Conservation (phyloP, 2,113 vertebrate genomes). For the Oryzias melastigma region DNA sequence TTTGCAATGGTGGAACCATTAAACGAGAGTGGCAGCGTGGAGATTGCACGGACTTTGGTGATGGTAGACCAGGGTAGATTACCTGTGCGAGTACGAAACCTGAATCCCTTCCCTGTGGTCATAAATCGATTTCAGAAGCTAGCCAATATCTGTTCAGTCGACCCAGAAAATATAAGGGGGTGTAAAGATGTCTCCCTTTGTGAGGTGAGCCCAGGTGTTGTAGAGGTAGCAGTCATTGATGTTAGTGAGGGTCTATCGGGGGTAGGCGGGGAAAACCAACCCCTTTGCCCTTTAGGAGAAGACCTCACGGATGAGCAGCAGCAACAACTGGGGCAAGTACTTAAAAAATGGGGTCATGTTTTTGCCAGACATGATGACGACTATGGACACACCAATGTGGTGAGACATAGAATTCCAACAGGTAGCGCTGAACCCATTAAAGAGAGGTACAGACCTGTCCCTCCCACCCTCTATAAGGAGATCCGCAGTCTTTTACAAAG, state of each 20-base stretch:
- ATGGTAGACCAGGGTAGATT: no score
- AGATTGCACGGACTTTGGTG: no score
- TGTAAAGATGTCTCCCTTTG: no score
- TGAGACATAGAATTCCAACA: not conserved
- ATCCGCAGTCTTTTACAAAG: not conserved
- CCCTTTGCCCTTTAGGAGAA: not conserved
- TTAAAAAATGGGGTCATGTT: not conserved
- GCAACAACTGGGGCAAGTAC: not conserved
- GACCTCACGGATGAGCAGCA: not conserved
- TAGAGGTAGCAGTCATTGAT: not conserved
- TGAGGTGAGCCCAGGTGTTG: not conserved
- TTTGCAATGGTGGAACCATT: no score
- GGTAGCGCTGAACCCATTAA: not conserved
- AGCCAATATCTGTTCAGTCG: no score
- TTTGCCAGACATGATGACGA: not conserved
- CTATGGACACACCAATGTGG: not conserved
- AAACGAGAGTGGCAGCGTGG: no score
- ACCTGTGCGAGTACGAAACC: no score
- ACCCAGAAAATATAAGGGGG: no score
- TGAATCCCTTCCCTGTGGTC: no score
- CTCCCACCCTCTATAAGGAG: not conserved
- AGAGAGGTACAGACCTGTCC: not conserved
- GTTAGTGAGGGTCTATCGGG: no score
- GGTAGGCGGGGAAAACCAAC: no score
- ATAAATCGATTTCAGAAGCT: no score